Percentiles rank a stretch among this genome's conserved stretches.
These are phyloP conservation scores for Mercenaria mercenaria DNA, from an alignment of 1,140 invertebrate species.

Conservation along the genomic window DNA sequence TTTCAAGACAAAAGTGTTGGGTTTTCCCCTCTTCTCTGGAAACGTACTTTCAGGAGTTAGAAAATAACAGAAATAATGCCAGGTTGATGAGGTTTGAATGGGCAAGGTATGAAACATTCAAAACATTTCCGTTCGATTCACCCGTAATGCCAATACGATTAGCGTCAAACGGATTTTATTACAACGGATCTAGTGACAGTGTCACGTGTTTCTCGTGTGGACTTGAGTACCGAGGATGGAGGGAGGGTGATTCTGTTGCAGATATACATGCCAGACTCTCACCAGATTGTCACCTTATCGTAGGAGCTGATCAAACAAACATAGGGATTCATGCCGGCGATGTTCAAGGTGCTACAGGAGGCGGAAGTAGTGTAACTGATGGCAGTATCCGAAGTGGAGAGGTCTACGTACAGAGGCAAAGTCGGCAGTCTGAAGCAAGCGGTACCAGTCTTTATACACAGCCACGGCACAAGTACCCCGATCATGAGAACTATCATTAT, in stretches of 20 bases:
- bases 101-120: slow-evolving; percentile 22
- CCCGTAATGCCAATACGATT: neutral
- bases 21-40: neutral
- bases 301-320: neutral
- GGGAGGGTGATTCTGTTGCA: neutral
- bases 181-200: slow-evolving; percentile 11
- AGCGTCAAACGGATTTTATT: slow-evolving; percentile 40
- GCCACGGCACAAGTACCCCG: neutral
- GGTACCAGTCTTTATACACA: no score
- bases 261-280: neutral
- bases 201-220: slow-evolving; percentile 40
- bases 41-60: neutral
- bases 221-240: neutral
- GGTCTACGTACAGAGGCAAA: neutral
- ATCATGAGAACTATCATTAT: neutral
- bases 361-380: neutral
- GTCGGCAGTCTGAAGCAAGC: neutral
- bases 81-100: slow-evolving; percentile 67
- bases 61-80: slow-evolving; percentile 84
- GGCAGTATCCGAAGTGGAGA: neutral
- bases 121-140: slow-evolving; percentile 13
- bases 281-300: neutral
- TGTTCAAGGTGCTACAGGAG: neutral
- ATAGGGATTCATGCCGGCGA: neutral
- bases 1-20: neutral